Evolutionary conservation across 2,113 vertebrate genomes (phyloP).

Genomic region (Oncorhynchus clarkii): DNA sequence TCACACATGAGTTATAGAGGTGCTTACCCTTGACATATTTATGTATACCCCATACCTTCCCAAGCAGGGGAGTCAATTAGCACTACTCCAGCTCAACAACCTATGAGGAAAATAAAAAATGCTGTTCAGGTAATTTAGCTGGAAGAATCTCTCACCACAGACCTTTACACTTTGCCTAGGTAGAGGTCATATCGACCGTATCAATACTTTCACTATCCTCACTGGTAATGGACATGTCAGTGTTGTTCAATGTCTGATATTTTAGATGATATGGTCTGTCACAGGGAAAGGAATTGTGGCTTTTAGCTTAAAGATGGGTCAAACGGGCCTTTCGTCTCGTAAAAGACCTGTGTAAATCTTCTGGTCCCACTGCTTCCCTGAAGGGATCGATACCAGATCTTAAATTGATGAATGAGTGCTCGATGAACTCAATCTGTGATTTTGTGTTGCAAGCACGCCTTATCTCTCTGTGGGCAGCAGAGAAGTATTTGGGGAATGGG

Average conservation of each 20-base stretch:
- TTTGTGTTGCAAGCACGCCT: conserved; percentile 14
- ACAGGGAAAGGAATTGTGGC: conserved; percentile 24
- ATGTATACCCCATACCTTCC: background rate
- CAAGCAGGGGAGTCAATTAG: conserved; percentile 9
- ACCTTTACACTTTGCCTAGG: background rate
- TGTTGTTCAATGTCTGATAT: conserved; percentile 26
- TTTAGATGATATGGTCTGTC: conserved; percentile 20
- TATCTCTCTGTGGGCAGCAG: conserved; percentile 30
- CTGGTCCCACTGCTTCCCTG: conserved; percentile 14
- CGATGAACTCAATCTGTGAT: conserved; percentile 40
- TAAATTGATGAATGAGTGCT: conserved; percentile 61
- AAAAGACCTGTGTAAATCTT: conserved; percentile 55
- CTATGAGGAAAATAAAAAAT: background rate
- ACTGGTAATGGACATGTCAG: conserved; percentile 12
- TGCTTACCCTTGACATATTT: conserved; percentile 24
- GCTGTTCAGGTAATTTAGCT: background rate
- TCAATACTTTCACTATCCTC: background rate
- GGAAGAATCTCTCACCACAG: background rate
- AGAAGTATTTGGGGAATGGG: background rate
- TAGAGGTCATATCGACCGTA: background rate
- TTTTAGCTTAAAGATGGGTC: conserved; percentile 59
- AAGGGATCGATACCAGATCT: conserved; percentile 65
- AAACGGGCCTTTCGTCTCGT: conserved; percentile 35
- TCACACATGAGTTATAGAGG: conserved; percentile 13
- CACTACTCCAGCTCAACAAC: background rate